Evolutionary conservation across 2,888 invertebrate genomes (phyloP).

Genomic region (Drosophila cyrtoloma): DNA sequence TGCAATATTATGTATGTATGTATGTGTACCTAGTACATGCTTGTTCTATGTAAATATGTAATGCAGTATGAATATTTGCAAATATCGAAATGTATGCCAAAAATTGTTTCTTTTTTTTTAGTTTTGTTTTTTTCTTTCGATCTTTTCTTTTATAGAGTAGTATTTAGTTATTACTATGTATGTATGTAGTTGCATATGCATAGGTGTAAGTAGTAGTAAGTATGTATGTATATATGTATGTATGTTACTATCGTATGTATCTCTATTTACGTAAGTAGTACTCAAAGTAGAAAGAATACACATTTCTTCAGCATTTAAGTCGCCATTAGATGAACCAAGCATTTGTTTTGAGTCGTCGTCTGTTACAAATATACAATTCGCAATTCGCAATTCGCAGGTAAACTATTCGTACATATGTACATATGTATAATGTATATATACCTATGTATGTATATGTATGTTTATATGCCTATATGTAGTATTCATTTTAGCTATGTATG

Average conservation of each 20-base stretch:
- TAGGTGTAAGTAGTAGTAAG: constrained; percentile 34
- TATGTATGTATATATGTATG: constrained; percentile 26
- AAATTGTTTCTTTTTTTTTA: constrained; percentile 10
- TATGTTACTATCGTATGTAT: constrained; percentile 38
- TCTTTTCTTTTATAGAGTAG: constrained; percentile 30
- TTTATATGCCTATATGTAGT: constrained; percentile 42
- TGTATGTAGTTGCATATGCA: constrained; percentile 28
- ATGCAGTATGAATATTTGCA: constrained; percentile 47
- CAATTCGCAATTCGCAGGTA: constrained; percentile 33
- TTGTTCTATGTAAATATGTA: constrained; percentile 41
- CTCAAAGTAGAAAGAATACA: constrained; percentile 23
- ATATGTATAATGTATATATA: constrained; percentile 19
- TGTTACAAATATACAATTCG: constrained; percentile 43
- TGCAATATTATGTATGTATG: constrained; percentile 39
- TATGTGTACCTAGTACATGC: constrained; percentile 51
- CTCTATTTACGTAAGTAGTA: constrained; percentile 22
- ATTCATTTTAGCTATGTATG: constrained; percentile 36
- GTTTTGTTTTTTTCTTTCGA: not conserved
- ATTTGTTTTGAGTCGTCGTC: constrained; percentile 28
- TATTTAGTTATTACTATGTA: constrained; percentile 38
- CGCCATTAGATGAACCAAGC: constrained; percentile 33
- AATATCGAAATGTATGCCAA: constrained; percentile 33
- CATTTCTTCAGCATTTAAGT: constrained; percentile 40
- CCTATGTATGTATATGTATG: constrained; percentile 16
- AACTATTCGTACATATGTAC: constrained; percentile 36